These are phyloP conservation scores for Datnioides undecimradiatus DNA, from an alignment of 2,113 vertebrate genomes.

Conservation along the genomic window DNA sequence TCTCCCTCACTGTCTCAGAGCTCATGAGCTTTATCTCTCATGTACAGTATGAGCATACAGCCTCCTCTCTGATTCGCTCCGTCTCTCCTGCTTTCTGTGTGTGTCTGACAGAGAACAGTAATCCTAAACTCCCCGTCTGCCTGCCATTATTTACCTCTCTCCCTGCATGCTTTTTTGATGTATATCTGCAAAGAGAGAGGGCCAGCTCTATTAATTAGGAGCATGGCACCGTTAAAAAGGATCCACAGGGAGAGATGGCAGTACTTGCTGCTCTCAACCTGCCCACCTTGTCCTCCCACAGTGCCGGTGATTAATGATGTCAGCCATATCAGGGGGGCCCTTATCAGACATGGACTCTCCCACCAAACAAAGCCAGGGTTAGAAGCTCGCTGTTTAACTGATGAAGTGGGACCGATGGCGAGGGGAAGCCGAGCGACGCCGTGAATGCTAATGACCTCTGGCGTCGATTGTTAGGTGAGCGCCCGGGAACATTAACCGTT, in stretches of 20 bases:
- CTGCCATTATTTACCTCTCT: constrained; percentile 51
- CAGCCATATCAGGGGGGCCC: constrained; percentile 67
- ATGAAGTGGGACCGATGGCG: constrained; percentile 74
- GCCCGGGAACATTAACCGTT: constrained; percentile 30
- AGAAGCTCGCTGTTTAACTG: constrained; percentile 75
- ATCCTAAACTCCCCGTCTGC: constrained; percentile 15
- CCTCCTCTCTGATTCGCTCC: constrained; percentile 4
- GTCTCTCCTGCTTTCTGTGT: not conserved
- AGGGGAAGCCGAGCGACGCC: constrained; percentile 29
- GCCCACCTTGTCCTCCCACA: constrained; percentile 72
- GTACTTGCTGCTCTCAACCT: constrained; percentile 60
- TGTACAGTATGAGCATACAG: not conserved
- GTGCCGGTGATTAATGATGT: constrained; percentile 78
- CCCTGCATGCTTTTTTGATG: constrained; percentile 43
- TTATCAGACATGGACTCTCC: constrained; percentile 78
- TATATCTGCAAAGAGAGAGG: constrained; percentile 40
- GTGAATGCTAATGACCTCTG: constrained; percentile 67
- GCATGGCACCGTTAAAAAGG: constrained; percentile 51
- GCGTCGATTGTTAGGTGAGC: constrained; percentile 35
- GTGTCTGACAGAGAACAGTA: constrained; percentile 22
- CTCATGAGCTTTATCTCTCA: constrained; percentile 3
- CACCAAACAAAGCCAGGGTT: constrained; percentile 75
- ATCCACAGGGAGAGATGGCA: constrained; percentile 57
- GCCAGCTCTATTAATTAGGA: constrained; percentile 67
- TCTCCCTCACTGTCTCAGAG: not conserved